Evolutionary conservation across 2,888 invertebrate species (phyloP).

Genomic region (Drosophila helvetica): DNA sequence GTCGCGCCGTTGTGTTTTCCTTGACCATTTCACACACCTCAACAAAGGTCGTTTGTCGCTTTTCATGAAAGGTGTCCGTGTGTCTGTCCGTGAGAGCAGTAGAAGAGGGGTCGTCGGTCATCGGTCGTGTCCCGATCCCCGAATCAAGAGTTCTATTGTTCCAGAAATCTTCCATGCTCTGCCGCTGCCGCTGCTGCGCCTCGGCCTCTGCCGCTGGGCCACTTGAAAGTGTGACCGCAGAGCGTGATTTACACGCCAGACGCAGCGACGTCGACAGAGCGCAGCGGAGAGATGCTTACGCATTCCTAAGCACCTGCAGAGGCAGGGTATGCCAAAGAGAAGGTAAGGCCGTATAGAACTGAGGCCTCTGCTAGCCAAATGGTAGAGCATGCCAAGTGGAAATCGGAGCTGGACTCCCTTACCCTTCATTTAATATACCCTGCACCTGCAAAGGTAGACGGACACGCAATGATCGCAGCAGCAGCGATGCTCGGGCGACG

Average conservation of each 20-base stretch:
- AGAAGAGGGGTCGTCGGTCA: slow-evolving; percentile 41
- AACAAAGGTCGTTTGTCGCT: slow-evolving; percentile 71
- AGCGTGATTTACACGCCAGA: slow-evolving; percentile 75
- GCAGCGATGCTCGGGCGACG: slow-evolving; percentile 29
- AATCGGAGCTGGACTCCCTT: neutral
- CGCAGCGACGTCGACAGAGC: slow-evolving; percentile 57
- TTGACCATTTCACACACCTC: slow-evolving; percentile 61
- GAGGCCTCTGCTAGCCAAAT: no score
- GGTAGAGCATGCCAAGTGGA: no score
- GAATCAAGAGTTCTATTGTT: slow-evolving; percentile 69
- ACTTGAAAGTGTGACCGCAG: slow-evolving; percentile 81
- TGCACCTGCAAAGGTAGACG: slow-evolving; percentile 16
- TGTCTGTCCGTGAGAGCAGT: slow-evolving; percentile 29
- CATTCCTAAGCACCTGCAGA: slow-evolving; percentile 77
- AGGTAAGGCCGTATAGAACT: neutral
- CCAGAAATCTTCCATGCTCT: slow-evolving; percentile 54
- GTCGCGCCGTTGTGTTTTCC: slow-evolving; percentile 12
- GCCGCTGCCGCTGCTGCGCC: slow-evolving; percentile 2
- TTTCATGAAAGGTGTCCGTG: slow-evolving; percentile 53
- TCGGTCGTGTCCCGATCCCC: slow-evolving; percentile 47
- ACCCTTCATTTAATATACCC: no score
- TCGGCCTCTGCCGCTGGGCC: slow-evolving; percentile 41
- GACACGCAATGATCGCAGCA: slow-evolving; percentile 27
- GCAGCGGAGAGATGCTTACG: slow-evolving; percentile 52
- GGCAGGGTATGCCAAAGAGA: neutral